phyloP scores from a whole-genome alignment of 2,888 invertebrate genomes.

The Nebria salina region DNA sequence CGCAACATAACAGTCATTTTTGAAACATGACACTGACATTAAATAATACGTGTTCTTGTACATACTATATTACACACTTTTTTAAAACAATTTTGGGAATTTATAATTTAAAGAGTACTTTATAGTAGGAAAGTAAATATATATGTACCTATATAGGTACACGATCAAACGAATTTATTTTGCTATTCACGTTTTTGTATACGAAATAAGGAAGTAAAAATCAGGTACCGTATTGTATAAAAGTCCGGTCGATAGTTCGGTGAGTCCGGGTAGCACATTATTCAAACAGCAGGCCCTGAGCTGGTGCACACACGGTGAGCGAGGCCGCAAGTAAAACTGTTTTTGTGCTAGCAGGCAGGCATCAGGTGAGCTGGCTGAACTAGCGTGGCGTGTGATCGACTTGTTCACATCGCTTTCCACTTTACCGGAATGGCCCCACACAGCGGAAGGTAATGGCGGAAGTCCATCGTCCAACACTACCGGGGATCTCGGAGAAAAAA shows the following conservation, averaged over 20 bases:
- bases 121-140: too few relatives aligned
- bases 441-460: constrained; percentile 49
- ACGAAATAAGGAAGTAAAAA: background rate
- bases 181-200: background rate
- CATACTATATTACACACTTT: too few relatives aligned
- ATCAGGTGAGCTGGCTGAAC: constrained; percentile 22
- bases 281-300: constrained; percentile 33
- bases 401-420: constrained; percentile 49
- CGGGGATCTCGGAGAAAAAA: background rate
- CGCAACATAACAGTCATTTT: background rate
- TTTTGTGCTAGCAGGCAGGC: constrained; percentile 14
- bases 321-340: constrained; percentile 23
- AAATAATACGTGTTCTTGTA: too few relatives aligned
- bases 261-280: constrained; percentile 20
- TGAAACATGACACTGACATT: background rate
- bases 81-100: too few relatives aligned
- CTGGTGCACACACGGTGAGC: background rate
- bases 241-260: background rate
- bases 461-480: constrained; percentile 37
- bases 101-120: too few relatives aligned
- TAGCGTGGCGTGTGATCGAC: constrained; percentile 6
- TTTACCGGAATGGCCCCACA: constrained; percentile 48
- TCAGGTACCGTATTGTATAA: background rate
- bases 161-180: constrained; percentile 6
- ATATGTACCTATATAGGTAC: background rate